These are phyloP conservation scores for Albula glossodonta DNA, from an alignment of 2,113 vertebrate genomes.

Conservation along the genomic window DNA sequence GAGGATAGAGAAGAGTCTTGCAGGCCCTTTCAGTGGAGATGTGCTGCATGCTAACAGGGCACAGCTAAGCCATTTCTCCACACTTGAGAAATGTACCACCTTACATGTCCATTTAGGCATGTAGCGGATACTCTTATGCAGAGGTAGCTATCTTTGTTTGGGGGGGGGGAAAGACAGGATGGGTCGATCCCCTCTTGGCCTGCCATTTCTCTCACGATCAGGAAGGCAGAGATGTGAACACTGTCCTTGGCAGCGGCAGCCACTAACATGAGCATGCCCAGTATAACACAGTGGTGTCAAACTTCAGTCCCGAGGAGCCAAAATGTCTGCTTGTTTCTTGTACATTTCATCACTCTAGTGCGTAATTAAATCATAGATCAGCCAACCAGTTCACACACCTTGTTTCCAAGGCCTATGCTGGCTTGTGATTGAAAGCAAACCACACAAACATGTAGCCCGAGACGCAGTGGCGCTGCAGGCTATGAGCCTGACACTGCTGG, in stretches of 20 bases:
- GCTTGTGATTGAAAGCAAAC: no score
- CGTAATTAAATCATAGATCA: no score
- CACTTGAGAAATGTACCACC: no score
- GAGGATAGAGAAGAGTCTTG: neutral
- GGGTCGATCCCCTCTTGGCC: neutral
- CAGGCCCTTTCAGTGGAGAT: neutral
- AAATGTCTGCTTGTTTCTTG: neutral
- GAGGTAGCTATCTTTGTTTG: neutral
- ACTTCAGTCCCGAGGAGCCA: neutral
- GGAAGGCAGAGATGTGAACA: neutral
- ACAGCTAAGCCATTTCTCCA: neutral
- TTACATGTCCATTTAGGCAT: no score
- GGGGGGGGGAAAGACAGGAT: neutral
- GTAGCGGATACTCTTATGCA: no score
- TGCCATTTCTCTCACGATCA: neutral
- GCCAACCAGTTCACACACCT: no score
- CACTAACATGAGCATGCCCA: neutral
- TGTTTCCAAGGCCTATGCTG: no score
- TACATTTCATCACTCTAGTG: no score
- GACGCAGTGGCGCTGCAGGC: no score
- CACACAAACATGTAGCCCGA: no score
- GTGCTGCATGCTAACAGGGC: neutral
- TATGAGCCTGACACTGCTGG: neutral
- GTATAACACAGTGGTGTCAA: neutral
- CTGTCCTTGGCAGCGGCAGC: neutral